These are phyloP conservation scores for Catalaphyllia jardinei DNA, from an alignment of 64 coral and sea anemone genomes.

Conservation along the genomic window DNA sequence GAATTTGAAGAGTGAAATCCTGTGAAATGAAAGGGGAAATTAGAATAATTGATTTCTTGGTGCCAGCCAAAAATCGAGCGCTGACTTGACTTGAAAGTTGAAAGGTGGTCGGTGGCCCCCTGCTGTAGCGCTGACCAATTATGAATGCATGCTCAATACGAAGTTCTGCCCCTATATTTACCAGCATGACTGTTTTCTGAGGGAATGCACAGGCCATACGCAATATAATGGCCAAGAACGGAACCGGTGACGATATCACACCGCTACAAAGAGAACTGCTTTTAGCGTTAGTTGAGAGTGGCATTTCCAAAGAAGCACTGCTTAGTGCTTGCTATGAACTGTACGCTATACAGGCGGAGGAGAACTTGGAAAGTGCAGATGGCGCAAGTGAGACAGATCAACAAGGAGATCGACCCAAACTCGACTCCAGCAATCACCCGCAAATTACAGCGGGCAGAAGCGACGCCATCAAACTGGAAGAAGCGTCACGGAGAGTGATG, in stretches of 20 bases:
- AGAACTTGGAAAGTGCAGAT: conserved; percentile 16
- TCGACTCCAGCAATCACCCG: not conserved
- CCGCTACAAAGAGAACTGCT: conserved; percentile 75
- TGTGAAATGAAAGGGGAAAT: not conserved
- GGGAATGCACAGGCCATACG: not conserved
- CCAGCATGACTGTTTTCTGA: not conserved
- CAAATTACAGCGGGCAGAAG: not conserved
- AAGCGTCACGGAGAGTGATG: not conserved
- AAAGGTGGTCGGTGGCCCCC: conserved; percentile 17
- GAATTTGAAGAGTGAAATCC: no score
- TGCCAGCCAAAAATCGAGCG: not conserved
- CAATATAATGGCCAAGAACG: conserved; percentile 49
- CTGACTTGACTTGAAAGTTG: not conserved
- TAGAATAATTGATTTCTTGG: not conserved
- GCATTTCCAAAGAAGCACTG: conserved; percentile 69
- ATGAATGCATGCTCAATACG: conserved; percentile 80
- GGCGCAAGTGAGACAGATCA: conserved; percentile 18
- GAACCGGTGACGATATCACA: conserved; percentile 23
- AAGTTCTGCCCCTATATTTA: conserved; percentile 29
- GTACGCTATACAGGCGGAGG: conserved; percentile 8
- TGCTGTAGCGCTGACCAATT: conserved; percentile 75
- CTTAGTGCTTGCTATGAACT: conserved; percentile 54
- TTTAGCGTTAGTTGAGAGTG: conserved; percentile 66
- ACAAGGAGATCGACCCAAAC: conserved; percentile 34
- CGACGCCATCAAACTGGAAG: conserved; percentile 9